Conservation (phyloP, 2,797 vertebrate genomes). For the Sus cebifrons region DNA sequence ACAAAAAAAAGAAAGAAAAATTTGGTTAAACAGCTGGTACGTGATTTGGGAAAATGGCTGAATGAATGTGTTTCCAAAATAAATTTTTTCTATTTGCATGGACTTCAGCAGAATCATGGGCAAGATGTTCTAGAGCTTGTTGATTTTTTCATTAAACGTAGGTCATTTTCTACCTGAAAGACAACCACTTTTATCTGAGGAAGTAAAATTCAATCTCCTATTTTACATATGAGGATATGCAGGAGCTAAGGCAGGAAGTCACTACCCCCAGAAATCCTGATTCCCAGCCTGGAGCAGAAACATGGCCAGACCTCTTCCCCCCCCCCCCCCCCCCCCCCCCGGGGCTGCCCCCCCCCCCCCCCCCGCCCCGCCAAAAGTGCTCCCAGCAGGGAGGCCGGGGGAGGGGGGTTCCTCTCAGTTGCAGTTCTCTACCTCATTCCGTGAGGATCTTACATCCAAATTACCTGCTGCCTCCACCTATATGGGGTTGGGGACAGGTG, state of each 20-base stretch:
- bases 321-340: too few species aligned
- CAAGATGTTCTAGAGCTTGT: not conserved
- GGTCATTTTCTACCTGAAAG: not conserved
- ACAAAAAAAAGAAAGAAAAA: not conserved
- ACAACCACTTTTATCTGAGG: not conserved
- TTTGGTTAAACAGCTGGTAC: not conserved
- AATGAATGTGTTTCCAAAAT: constrained; percentile 12
- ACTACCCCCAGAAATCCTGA: not conserved
- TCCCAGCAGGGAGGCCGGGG: not conserved
- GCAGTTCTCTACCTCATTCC: not conserved
- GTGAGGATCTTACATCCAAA: not conserved
- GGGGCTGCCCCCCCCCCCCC: too few species aligned
- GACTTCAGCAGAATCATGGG: not conserved
- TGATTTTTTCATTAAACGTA: constrained; percentile 16
- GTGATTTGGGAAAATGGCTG: constrained; percentile 1
- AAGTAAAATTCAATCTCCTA: not conserved
- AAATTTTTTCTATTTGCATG: not conserved
- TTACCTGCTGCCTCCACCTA: not conserved
- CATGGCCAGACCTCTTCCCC: not conserved
- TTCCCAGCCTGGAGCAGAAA: not conserved
- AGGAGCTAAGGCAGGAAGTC: not conserved
- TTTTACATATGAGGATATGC: not conserved
- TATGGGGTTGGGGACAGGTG: not conserved
- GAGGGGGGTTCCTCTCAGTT: not conserved
- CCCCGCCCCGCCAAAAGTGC: too few species aligned